A percentile compares a stretch with the other conserved stretches of the same genome.
phyloP scores from a whole-genome alignment of 2,113 vertebrate species.

The Baryphthengus martii region DNA sequence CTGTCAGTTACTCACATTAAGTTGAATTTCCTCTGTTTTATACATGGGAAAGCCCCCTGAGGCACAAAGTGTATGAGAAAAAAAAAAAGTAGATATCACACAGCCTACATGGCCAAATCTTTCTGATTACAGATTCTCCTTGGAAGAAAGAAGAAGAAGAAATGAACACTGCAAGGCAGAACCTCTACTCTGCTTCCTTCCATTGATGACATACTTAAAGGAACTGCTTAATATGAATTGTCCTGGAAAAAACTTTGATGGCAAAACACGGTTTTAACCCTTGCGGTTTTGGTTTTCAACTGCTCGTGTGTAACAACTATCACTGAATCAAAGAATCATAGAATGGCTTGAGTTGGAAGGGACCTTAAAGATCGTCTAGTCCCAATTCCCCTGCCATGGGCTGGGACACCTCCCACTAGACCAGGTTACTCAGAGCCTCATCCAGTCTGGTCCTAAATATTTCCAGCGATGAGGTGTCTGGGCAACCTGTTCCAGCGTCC shows the following conservation, averaged over 20 bases:
- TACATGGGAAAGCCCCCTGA: neutral
- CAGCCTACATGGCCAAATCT: neutral
- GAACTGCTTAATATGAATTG: neutral
- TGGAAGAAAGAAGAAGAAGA: neutral
- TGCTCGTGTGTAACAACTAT: neutral
- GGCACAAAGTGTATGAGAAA: neutral
- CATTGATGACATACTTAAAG: neutral
- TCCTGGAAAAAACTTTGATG: neutral
- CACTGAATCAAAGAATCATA: no score
- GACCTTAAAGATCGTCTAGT: no score
- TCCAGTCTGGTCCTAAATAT: no score
- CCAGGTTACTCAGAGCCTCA: no score
- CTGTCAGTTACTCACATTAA: neutral
- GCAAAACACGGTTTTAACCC: neutral
- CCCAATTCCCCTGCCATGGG: no score
- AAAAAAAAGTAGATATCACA: neutral
- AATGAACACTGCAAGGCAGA: neutral
- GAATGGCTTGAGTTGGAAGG: no score
- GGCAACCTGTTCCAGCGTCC: no score
- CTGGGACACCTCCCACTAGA: no score
- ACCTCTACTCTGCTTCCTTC: neutral
- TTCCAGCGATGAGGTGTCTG: no score
- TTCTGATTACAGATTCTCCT: neutral
- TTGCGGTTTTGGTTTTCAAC: neutral
- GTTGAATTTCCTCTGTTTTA: neutral